Evolutionary conservation across 2,113 vertebrate genomes (phyloP), one percentile per base, ranked within the genome.

Genomic region (Cynocephalus volans): DNA sequence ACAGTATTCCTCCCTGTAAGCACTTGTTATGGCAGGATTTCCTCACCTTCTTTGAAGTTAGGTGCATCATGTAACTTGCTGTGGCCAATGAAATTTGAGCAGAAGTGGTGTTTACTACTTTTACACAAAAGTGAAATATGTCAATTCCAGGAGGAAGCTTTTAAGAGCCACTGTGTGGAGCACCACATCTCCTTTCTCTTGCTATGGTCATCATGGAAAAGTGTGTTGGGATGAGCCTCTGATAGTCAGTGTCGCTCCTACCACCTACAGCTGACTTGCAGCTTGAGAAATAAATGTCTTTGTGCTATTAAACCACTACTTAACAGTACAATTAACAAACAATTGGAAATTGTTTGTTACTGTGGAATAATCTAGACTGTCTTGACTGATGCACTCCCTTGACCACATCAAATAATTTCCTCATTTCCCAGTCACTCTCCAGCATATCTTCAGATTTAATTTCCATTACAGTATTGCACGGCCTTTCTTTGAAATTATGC

Each of bases 31-130:
- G n/a, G 77, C 5, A 64, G 45, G 4, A 62, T 52, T 92, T 79
- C 36, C 65, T 88, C 4, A 77, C 12, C 26, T 60, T 13, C 21
- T 84, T 84, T 91, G 50, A 96, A 21, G 50, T 88, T 67, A 88
- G 36, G 48, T 28, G 65, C 69, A 13, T 12, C 52, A 85, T 13
- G 11, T 73, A 33, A 52, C 33, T 36, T 88, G 31, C n/a, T 36
- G 18, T 86, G 28, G 23, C 23, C 77, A 95, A 41, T 58, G 52
- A 81, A 64, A 82, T 73, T 58, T 88, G 45, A 97, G 28, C 24
- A 87, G 45, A 69, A 31, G n/a, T 64, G 24, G 31, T 4, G 41
- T 41, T 41, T 41, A 41, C 41, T 41, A 41, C 41, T 41, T 41
- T 41, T 41, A 41, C 41, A 41, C 41, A 41, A 41, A 41, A 41